Base-by-base conservation (phyloP, 2,888 invertebrate genomes). In the Ectemnius lituratus region DNA sequence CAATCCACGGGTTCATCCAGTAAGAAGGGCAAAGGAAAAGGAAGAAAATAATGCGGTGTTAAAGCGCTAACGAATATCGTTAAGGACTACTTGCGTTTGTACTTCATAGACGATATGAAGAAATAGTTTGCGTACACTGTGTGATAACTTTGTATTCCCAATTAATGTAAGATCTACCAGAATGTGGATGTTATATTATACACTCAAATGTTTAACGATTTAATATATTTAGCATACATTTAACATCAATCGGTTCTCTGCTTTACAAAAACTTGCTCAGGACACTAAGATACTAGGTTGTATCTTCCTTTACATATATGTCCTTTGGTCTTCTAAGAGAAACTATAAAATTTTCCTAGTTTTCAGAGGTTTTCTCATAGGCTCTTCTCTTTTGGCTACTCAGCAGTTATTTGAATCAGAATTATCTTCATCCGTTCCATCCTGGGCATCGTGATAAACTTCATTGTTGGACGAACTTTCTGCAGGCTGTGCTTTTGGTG, bases 21-120 rank as follows among this genome's bases (percentile, higher is more conserved):
- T 62, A 86, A 90, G 75, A 87, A 92, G 86, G 89, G 90, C 87
- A 89, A 92, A 87, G 91, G 91, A 68, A 92, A 92, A 79, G 91
- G 92, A 47, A 87, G 92, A 70, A 90, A 91, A 85, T 91, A 85
- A 90, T 84, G 37, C 49, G n/a, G 47, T 11, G 8, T 62, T 37
- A 37, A 37, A 37, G 37, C 37, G 1, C 11, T 37, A 37, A 37
- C 37, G 37, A 37, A 37, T 37, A 37, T 37, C 37, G 37, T 37
- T 37, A 37, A 37, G 37, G 37, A 37, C 70, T 23, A 61, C 45
- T 37, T 49, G 62, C 59, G 56, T 37, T 2, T 72, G 28, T 60
- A 68, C 62, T 66, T 69, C 14, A 52, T 61, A 23, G 13, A 70
- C 11, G 23, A 58, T 66, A 52, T 60, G 14, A 63, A 47, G 66